Percentiles rank a stretch among this genome's conserved stretches.
Conservation (phyloP, 2,113 vertebrate genomes). For the Peucedramus taeniatus region DNA sequence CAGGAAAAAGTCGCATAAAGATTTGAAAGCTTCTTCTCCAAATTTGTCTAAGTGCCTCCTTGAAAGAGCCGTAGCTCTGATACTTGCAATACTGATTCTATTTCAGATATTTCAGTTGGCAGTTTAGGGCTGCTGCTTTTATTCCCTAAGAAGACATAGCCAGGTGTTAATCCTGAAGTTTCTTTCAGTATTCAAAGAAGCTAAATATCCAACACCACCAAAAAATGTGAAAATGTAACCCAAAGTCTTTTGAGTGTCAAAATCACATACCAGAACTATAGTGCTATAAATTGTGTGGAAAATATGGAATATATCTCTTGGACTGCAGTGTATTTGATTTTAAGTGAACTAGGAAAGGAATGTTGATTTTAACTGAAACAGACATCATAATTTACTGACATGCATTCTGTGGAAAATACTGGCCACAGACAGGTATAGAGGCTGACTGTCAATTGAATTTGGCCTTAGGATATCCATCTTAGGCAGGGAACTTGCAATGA, state of each 20-base stretch:
- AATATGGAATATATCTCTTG: conserved; percentile 53
- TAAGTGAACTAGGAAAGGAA: conserved; percentile 67
- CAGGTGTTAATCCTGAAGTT: neutral
- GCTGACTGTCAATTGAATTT: conserved; percentile 65
- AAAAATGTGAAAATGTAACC: neutral
- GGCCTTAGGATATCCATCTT: conserved; percentile 59
- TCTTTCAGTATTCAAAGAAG: neutral
- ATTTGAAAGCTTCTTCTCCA: neutral
- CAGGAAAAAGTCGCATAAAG: neutral
- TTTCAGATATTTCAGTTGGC: conserved; percentile 15
- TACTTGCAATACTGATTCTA: neutral
- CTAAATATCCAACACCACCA: neutral
- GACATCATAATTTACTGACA: conserved; percentile 66
- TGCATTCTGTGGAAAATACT: conserved; percentile 51
- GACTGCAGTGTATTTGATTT: conserved; percentile 56
- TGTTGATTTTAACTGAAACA: conserved; percentile 73
- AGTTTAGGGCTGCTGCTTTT: neutral
- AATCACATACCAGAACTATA: neutral
- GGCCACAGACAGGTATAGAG: conserved; percentile 52
- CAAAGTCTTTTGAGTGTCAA: neutral
- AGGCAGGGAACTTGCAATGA: conserved; percentile 52
- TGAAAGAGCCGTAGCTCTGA: neutral
- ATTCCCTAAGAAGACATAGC: neutral
- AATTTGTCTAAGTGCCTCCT: neutral
- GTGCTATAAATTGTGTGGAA: conserved; percentile 34